These are phyloP conservation scores for Lasaia peninsularis DNA, from an alignment of 1,140 invertebrate species.

Conservation along the genomic window DNA sequence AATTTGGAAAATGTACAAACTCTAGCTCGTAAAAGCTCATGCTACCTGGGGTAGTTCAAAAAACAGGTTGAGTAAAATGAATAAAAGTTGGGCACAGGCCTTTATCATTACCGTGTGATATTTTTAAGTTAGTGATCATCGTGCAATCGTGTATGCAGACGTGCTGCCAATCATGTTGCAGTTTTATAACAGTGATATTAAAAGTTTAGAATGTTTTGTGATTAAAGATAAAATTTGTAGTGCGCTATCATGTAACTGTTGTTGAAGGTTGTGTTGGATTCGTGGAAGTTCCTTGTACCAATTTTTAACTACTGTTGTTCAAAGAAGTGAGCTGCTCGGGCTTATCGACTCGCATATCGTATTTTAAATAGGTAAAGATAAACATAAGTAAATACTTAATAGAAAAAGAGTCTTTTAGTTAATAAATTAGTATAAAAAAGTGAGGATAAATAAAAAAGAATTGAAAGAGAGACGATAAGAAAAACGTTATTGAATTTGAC, in stretches of 20 bases:
- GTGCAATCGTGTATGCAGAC: conserved; percentile 60
- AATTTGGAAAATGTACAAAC: conserved; percentile 4
- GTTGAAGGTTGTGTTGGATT: conserved; percentile 47
- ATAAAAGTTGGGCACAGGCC: conserved; percentile 10
- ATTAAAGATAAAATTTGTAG: conserved; percentile 19
- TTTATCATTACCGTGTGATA: conserved; percentile 3
- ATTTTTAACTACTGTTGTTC: conserved; percentile 48
- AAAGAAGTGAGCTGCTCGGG: conserved; percentile 46
- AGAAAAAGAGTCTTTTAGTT: too few species aligned
- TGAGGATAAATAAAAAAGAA: too few species aligned
- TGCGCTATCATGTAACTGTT: conserved; percentile 14
- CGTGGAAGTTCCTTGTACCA: conserved; percentile 71
- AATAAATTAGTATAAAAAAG: too few species aligned
- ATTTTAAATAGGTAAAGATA: neutral
- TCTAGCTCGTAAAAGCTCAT: neutral
- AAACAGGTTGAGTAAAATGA: conserved; percentile 3
- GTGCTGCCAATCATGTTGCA: conserved; percentile 47
- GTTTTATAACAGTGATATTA: conserved; percentile 19
- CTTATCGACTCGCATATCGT: conserved; percentile 4
- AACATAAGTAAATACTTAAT: too few species aligned
- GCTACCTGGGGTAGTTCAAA: conserved; percentile 11
- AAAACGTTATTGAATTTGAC: too few species aligned
- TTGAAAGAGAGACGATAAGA: too few species aligned
- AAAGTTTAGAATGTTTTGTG: conserved; percentile 10
- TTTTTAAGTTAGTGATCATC: conserved; percentile 44